A percentile compares a stretch with the other conserved stretches of the same genome.
Evolutionary conservation across 2,888 invertebrate species (phyloP).

Genomic region (Pogonocherus hispidulus): DNA sequence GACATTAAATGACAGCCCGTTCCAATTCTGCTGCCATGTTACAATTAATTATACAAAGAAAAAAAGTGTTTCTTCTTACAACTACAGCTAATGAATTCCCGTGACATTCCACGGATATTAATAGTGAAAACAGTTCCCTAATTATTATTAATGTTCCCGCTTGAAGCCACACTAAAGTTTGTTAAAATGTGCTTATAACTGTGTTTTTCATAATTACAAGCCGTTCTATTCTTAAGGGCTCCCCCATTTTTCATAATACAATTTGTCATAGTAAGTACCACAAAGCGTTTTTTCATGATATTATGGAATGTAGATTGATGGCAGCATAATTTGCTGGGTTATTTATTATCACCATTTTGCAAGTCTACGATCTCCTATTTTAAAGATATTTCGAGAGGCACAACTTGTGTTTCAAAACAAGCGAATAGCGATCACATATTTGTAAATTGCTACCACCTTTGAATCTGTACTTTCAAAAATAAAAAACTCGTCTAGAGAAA

Average conservation of each 20-base stretch:
- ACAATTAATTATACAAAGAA: not conserved
- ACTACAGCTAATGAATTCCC: not conserved
- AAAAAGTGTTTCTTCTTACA: not conserved
- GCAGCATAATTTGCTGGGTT: too few species aligned
- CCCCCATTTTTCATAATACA: not conserved
- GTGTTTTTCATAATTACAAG: not conserved
- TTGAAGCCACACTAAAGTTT: not conserved
- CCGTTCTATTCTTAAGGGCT: not conserved
- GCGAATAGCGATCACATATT: too few species aligned
- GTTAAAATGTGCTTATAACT: not conserved
- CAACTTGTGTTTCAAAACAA: too few species aligned
- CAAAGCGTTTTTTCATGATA: not conserved
- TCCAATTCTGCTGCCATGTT: not conserved
- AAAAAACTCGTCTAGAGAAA: too few species aligned
- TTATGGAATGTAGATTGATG: too few species aligned
- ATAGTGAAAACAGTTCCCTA: slow-evolving; percentile 4
- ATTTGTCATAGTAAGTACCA: not conserved
- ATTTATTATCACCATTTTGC: too few species aligned
- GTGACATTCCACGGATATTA: not conserved
- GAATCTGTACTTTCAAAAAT: too few species aligned
- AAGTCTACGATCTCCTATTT: too few species aligned
- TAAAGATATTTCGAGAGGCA: too few species aligned
- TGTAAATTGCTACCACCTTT: too few species aligned
- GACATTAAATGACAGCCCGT: not conserved
- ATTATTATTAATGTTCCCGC: not conserved